Evolutionary conservation across 2,113 vertebrate genomes (phyloP).

Genomic region (Grus americana): DNA sequence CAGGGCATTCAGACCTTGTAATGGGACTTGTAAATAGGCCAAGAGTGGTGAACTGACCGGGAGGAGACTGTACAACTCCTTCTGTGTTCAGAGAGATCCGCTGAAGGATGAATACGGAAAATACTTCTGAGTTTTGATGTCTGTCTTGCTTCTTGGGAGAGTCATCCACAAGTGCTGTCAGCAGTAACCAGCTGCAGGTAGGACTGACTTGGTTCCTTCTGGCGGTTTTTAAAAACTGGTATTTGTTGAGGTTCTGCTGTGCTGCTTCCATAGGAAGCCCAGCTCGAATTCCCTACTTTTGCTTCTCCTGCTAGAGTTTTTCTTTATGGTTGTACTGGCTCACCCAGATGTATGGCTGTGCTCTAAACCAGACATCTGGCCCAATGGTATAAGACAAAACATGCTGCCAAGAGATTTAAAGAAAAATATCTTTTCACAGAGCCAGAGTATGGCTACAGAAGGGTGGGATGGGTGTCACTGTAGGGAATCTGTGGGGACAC

Average conservation of each 20-base stretch:
- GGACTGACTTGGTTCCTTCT: not conserved
- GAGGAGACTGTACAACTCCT: not conserved
- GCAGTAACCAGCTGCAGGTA: conserved; percentile 56
- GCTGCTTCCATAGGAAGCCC: not conserved
- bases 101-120: not conserved
- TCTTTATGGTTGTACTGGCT: not conserved
- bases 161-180: not conserved
- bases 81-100: not conserved
- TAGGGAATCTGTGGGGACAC: not conserved
- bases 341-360: not conserved
- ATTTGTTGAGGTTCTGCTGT: not conserved
- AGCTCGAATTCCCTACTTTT: not conserved
- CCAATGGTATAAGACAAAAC: not conserved
- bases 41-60: not conserved
- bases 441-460: not conserved
- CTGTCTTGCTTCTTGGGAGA: not conserved
- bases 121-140: not conserved
- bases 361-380: not conserved
- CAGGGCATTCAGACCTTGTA: not conserved
- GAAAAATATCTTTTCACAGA: not conserved
- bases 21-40: not conserved
- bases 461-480: accelerated
- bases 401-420: not conserved
- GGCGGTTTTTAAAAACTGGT: not conserved
- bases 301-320: not conserved